Base-by-base conservation (phyloP, 1,140 invertebrate species). In the Parasteatoda tepidariorum region DNA sequence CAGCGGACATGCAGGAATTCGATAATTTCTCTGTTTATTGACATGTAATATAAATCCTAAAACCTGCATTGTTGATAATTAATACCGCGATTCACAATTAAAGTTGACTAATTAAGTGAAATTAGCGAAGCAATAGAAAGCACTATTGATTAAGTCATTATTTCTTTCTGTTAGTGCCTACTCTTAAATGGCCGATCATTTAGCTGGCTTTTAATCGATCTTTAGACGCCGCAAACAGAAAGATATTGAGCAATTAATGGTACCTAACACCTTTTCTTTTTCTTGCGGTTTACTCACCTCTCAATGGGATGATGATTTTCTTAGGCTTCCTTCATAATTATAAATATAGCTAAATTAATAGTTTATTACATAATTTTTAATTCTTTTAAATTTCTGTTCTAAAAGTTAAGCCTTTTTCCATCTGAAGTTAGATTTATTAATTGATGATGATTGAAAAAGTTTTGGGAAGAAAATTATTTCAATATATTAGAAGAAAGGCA, bases 71-170 rank as follows among this genome's bases (percentile, higher is more conserved):
- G 78, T 82, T 82, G 78, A 82, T 82, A 82, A 82, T 82, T 82
- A 82, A 82, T 82, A 82, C 66, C 78, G 26, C 78, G 78, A 82
- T 70, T 70, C 78, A 82, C 78, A 82, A 82, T 82, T 82, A 82
- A 82, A 82, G 78, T 82, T 82, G 78, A 82, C 78, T 82, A 82
- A 82, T 82, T 82, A 82, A 82, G 78, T 82, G 78, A 82, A 82
- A 82, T 82, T 82, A 82, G 78, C 78, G 78, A 61, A 57, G 66
- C 78, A 82, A 82, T 82, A 70, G 78, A 82, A 82, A 82, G 78
- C 71, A 66, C 78, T 82, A 82, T 82, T 82, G 78, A 82, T 82
- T 82, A 82, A 82, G 78, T 82, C 78, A 82, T 82, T 82, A 82
- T 82, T 82, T 82, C 78, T 82, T 82, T 82, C 74, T 78, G 74